Evolutionary conservation across 2,888 invertebrate species (phyloP).

Genomic region (Eupithecia subumbrata): DNA sequence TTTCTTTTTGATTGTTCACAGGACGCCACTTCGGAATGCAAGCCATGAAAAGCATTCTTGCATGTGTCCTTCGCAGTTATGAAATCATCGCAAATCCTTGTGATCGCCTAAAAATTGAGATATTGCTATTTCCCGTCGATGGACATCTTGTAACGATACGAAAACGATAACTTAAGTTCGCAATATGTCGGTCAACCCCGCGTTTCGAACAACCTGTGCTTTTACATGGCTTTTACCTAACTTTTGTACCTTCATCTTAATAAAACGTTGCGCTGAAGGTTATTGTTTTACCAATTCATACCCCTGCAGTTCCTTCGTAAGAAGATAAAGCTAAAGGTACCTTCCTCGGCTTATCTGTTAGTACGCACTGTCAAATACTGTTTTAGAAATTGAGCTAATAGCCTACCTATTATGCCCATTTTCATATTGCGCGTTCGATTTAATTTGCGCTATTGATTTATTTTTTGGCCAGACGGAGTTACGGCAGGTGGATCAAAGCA

Average conservation of each 20-base stretch:
- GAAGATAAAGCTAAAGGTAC: too few species aligned
- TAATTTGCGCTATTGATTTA: too few species aligned
- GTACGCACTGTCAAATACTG: too few species aligned
- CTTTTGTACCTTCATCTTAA: neutral
- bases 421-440: too few species aligned
- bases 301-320: too few species aligned
- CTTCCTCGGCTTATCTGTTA: too few species aligned
- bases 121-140: conserved; percentile 66
- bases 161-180: conserved; percentile 46
- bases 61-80: conserved; percentile 62
- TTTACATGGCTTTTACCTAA: too few species aligned
- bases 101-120: conserved; percentile 68
- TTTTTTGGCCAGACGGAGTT: too few species aligned
- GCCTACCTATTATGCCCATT: too few species aligned
- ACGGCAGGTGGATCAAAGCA: too few species aligned
- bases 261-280: neutral
- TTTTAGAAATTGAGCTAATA: too few species aligned
- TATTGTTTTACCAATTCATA: neutral
- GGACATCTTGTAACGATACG: conserved; percentile 65
- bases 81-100: conserved; percentile 57
- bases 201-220: neutral
- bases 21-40: conserved; percentile 73
- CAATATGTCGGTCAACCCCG: neutral
- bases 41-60: conserved; percentile 69
- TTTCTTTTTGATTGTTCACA: conserved; percentile 41